Conservation (phyloP, 92 coral and sea anemone genomes). For the Diadumene lineata region DNA sequence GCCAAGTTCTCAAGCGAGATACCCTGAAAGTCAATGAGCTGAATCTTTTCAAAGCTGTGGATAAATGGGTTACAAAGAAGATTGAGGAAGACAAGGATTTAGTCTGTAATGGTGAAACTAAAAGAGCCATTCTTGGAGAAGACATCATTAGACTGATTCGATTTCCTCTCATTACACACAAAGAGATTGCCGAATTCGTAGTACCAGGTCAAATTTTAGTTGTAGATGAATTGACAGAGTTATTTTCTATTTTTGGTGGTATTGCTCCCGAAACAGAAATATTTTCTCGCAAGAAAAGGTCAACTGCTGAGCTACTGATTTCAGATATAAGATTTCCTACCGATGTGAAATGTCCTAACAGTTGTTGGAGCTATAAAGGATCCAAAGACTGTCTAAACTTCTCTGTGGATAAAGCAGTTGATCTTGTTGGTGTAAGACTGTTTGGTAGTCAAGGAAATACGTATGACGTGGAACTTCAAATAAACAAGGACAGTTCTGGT, state of each 20-base stretch:
- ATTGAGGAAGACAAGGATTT: background rate
- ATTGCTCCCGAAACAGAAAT: background rate
- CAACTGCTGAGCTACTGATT: background rate
- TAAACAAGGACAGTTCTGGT: background rate
- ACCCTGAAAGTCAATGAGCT: constrained; percentile 10
- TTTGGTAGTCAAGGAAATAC: background rate
- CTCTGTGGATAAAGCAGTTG: background rate
- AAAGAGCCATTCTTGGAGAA: constrained; percentile 25
- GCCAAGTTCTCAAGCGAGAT: constrained; percentile 20
- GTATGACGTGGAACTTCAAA: background rate
- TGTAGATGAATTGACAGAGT: constrained; percentile 7
- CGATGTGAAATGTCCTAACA: too few relatives aligned
- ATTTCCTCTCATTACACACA: constrained; percentile 5
- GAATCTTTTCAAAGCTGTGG: constrained; percentile 25
- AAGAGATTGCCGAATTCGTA: constrained; percentile 19
- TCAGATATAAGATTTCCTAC: background rate
- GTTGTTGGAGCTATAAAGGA: background rate
- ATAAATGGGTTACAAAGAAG: constrained; percentile 22
- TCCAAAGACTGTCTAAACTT: background rate
- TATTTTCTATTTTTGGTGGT: constrained; percentile 3
- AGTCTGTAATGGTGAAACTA: background rate
- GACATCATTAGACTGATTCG: constrained; percentile 1
- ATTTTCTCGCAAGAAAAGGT: background rate
- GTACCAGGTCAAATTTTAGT: constrained; percentile 10
- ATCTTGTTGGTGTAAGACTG: background rate